Conservation (phyloP, 2,888 invertebrate genomes). For the Lochmaea capreae region DNA sequence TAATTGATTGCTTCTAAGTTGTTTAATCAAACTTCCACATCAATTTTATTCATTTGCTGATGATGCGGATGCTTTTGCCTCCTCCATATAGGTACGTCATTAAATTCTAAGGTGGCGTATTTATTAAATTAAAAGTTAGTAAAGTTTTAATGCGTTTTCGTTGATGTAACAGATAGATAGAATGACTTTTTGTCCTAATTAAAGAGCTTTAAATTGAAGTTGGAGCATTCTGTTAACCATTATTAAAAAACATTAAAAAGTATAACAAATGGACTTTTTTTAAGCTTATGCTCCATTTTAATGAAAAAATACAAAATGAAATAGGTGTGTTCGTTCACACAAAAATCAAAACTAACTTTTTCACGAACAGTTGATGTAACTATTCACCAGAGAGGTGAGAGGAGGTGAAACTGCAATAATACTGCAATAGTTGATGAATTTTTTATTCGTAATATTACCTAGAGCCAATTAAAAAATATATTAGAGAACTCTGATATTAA, state of each 20-base stretch:
- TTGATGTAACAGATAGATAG: neutral
- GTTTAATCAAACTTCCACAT: conserved; percentile 37
- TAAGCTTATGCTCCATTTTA: no score
- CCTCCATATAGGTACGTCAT: neutral
- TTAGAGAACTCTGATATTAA: no score
- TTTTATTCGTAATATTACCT: no score
- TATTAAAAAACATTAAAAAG: neutral
- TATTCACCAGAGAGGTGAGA: no score
- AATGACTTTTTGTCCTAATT: neutral
- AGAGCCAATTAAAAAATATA: no score
- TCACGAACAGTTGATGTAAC: no score
- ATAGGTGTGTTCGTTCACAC: no score
- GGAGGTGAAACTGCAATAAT: no score
- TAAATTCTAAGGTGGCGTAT: neutral
- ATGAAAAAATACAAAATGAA: no score
- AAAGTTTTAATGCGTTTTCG: conserved; percentile 4
- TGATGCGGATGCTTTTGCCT: neutral
- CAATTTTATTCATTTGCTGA: conserved; percentile 11
- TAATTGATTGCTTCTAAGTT: conserved; percentile 37
- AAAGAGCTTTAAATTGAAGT: neutral
- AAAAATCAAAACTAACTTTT: no score
- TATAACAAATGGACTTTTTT: no score
- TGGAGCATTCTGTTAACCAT: neutral
- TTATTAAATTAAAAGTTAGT: conserved; percentile 2
- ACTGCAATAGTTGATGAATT: no score